Conservation (phyloP, 2,888 invertebrate species). For the Megaustenia siamemsis region DNA sequence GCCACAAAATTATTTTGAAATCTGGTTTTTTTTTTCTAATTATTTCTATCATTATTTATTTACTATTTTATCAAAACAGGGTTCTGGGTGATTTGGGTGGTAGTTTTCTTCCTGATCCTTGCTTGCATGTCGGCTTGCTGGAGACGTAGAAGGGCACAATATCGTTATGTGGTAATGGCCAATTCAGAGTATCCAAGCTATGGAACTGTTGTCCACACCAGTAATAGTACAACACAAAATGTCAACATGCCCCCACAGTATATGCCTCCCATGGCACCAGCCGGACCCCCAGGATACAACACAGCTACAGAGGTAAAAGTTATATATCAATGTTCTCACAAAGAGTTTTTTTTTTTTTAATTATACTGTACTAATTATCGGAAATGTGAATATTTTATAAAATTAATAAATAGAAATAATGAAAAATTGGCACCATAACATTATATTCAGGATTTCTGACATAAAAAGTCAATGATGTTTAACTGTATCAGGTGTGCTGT, state of each 20-base stretch:
- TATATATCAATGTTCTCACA: too few species aligned
- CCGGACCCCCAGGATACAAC: constrained; percentile 57
- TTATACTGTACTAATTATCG: too few species aligned
- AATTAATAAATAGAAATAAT: too few species aligned
- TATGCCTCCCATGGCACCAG: neutral
- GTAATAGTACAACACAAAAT: neutral
- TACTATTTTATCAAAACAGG: constrained; percentile 56
- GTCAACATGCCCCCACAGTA: constrained; percentile 9
- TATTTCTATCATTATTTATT: neutral
- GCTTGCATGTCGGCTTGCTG: constrained; percentile 62
- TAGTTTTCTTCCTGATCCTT: constrained; percentile 60
- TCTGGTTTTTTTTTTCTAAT: too few species aligned
- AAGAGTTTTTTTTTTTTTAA: too few species aligned
- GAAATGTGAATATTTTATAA: too few species aligned
- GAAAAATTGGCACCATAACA: too few species aligned
- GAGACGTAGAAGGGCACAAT: constrained; percentile 59
- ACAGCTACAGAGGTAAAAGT: constrained; percentile 34
- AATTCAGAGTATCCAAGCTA: constrained; percentile 62
- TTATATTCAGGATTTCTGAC: too few species aligned
- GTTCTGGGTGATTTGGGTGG: constrained; percentile 69
- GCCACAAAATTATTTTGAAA: too few species aligned
- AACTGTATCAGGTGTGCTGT: too few species aligned
- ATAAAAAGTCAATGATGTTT: too few species aligned
- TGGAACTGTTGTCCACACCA: constrained; percentile 58
- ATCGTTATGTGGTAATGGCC: constrained; percentile 54